These are phyloP conservation scores for Scophthalmus maximus DNA, from an alignment of 2,113 vertebrate genomes.

Conservation along the genomic window DNA sequence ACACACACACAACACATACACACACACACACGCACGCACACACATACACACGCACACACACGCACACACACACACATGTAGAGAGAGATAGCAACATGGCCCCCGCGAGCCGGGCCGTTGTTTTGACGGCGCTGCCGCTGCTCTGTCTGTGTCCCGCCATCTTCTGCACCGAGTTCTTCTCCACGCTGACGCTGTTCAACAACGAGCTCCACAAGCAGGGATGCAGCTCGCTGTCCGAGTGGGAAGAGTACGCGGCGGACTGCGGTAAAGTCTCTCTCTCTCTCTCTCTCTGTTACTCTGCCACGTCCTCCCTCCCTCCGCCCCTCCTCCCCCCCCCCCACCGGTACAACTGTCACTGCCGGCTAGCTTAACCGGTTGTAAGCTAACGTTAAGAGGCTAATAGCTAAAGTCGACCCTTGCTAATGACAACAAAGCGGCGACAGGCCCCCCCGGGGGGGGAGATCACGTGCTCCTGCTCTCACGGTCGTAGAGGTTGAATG, in stretches of 20 bases:
- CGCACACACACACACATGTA: too few relatives aligned
- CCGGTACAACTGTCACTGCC: constrained; percentile 47
- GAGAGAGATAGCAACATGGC: constrained; percentile 87
- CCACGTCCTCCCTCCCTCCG: constrained; percentile 74
- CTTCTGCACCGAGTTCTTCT: constrained; percentile 81
- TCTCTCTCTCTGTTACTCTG: constrained; percentile 53
- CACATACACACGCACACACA: too few relatives aligned
- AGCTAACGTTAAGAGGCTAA: constrained; percentile 51
- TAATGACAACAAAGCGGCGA: constrained; percentile 35
- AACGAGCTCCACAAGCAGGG: constrained; percentile 83
- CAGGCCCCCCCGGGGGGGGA: constrained; percentile 10
- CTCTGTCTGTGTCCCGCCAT: constrained; percentile 66
- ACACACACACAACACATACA: too few relatives aligned
- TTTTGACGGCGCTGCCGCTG: constrained; percentile 69
- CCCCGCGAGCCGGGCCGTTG: constrained; percentile 77
- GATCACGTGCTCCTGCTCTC: not conserved
- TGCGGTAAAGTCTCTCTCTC: constrained; percentile 79
- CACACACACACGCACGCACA: too few relatives aligned
- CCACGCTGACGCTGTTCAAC: constrained; percentile 82
- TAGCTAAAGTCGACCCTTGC: not conserved
- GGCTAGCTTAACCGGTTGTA: constrained; percentile 47
- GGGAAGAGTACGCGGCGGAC: constrained; percentile 85
- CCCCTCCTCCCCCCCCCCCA: constrained; percentile 52
- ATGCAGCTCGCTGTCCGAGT: constrained; percentile 83
- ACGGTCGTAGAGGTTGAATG: not conserved